phyloP scores from a whole-genome alignment of 2,113 vertebrate species.

The Rattus rattus region DNA sequence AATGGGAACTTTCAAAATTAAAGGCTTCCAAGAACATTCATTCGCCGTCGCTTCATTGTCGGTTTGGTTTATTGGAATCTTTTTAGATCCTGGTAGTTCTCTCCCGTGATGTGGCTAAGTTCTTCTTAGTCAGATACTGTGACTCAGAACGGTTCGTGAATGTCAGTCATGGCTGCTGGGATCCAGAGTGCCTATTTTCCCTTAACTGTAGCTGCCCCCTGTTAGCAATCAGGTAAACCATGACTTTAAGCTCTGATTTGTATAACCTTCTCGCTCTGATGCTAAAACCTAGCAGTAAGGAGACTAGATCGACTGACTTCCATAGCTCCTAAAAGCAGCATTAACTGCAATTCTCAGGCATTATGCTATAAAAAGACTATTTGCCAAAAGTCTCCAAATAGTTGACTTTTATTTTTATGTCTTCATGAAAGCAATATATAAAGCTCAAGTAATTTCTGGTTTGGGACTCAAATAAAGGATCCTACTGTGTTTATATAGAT shows the following conservation, averaged over 20 bases:
- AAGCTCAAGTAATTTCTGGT: slow-evolving; percentile 44
- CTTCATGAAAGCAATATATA: slow-evolving; percentile 16
- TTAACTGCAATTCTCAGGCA: background rate
- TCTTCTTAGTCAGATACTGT: slow-evolving; percentile 64
- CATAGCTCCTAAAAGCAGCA: background rate
- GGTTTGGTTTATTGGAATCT: slow-evolving; percentile 45
- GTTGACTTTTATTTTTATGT: slow-evolving; percentile 60
- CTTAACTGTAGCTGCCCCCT: slow-evolving; percentile 57
- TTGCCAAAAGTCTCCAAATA: slow-evolving; percentile 55
- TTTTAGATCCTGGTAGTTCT: slow-evolving; percentile 59
- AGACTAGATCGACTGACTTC: background rate
- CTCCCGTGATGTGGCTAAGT: slow-evolving; percentile 62
- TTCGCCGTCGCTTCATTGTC: slow-evolving; percentile 14
- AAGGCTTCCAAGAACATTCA: slow-evolving; percentile 68
- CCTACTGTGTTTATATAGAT: slow-evolving; percentile 38
- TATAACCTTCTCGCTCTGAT: background rate
- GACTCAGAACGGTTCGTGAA: slow-evolving; percentile 50
- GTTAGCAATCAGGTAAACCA: slow-evolving; percentile 52
- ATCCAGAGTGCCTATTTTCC: slow-evolving; percentile 50
- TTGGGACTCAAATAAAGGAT: slow-evolving; percentile 42
- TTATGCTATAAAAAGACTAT: slow-evolving; percentile 51
- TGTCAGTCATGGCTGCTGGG: slow-evolving; percentile 53
- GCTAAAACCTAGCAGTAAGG: slow-evolving; percentile 1
- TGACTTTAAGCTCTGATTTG: slow-evolving; percentile 36
- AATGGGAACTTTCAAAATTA: slow-evolving; percentile 65